Conservation (phyloP, 2,797 vertebrate species). For the Alfaro cultratus region DNA sequence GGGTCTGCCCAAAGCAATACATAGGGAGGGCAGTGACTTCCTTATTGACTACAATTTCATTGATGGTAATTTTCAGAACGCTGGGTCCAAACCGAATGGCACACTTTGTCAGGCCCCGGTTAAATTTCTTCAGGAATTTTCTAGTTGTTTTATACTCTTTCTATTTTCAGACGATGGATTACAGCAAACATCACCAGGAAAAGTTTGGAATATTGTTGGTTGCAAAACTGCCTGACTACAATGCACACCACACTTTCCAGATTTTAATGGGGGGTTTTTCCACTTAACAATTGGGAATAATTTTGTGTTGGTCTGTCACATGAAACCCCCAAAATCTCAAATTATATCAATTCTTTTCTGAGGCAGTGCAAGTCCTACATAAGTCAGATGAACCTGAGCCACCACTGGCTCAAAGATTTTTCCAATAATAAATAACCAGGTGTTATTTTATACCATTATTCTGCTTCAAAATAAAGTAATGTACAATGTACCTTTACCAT, state of each 20-base stretch:
- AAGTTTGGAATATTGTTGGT: neutral
- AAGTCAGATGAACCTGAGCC: neutral
- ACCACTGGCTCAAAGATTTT: neutral
- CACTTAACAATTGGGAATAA: neutral
- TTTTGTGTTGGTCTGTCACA: neutral
- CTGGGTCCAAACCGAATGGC: too few relatives aligned
- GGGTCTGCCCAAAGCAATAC: too few relatives aligned
- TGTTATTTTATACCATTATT: neutral
- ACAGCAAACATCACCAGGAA: neutral
- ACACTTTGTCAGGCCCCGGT: too few relatives aligned
- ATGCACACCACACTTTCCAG: neutral
- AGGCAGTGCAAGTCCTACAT: neutral
- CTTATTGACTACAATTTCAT: too few relatives aligned
- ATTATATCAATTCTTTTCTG: neutral
- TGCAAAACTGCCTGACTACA: neutral
- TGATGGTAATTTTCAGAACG: too few relatives aligned
- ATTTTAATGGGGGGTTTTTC: fast-evolving
- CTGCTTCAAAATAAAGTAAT: neutral
- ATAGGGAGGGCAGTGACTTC: too few relatives aligned
- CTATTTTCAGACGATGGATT: neutral
- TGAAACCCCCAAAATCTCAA: neutral
- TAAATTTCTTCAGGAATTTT: too few relatives aligned
- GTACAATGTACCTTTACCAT: neutral
- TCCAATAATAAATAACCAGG: neutral
- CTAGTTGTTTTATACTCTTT: neutral